A percentile compares a stretch with the other conserved stretches of the same genome.
Conservation (phyloP, 1,140 invertebrate species). For the Zaprionus ornatus region DNA sequence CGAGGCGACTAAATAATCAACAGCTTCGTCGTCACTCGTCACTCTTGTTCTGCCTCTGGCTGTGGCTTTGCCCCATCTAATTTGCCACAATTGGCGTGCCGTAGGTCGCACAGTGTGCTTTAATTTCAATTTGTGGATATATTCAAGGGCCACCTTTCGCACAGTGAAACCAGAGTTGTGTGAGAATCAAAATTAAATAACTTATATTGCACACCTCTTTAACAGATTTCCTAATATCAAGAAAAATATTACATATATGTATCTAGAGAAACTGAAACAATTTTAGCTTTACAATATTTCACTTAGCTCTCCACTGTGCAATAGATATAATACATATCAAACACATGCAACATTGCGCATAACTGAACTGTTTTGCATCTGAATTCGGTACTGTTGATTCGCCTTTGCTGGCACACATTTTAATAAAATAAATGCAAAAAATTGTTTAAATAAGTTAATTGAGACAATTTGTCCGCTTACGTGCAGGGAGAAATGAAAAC, state of each 20-base stretch:
- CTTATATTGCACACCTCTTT: not conserved
- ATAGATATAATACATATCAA: constrained; percentile 7
- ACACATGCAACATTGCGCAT: not conserved
- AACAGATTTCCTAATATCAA: not conserved
- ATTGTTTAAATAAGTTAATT: constrained; percentile 79
- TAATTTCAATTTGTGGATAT: constrained; percentile 60
- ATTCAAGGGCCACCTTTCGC: constrained; percentile 58
- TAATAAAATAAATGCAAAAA: constrained; percentile 83
- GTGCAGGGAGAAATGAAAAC: constrained; percentile 6
- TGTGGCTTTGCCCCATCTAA: constrained; percentile 47
- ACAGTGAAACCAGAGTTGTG: constrained; percentile 44
- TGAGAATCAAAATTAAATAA: not conserved
- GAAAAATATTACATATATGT: not conserved
- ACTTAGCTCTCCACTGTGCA: constrained; percentile 49
- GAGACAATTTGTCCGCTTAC: constrained; percentile 75
- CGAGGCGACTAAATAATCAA: constrained; percentile 53
- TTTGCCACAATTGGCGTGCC: constrained; percentile 69
- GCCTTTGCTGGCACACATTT: constrained; percentile 76
- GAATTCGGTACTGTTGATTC: constrained; percentile 49
- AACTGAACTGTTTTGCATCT: constrained; percentile 35
- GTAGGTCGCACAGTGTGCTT: constrained; percentile 31
- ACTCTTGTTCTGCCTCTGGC: not conserved
- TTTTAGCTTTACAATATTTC: not conserved
- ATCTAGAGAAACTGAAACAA: not conserved
- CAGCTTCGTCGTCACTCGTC: constrained; percentile 8